These are phyloP conservation scores for Prorops nasuta DNA, from an alignment of 1,140 invertebrate genomes.

Conservation along the genomic window DNA sequence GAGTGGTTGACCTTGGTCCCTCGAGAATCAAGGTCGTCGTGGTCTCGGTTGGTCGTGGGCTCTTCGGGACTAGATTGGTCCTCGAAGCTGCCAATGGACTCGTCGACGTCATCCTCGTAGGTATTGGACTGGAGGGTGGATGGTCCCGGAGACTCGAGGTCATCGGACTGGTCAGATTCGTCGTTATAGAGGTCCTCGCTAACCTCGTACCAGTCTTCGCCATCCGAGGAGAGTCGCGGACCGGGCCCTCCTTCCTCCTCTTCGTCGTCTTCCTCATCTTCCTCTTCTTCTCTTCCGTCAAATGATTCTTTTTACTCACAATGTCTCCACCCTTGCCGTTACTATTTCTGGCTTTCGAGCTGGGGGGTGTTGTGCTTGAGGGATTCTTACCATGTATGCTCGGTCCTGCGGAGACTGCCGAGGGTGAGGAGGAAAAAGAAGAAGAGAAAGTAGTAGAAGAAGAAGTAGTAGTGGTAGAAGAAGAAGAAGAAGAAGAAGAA, in stretches of 20 bases:
- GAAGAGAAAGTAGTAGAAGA: neutral
- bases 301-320: slow-evolving; percentile 34
- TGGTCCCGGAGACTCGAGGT: no score
- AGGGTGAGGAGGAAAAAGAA: neutral
- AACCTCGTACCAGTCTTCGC: slow-evolving; percentile 8
- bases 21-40: no score
- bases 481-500: neutral
- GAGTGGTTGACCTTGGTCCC: slow-evolving; percentile 16
- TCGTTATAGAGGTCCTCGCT: slow-evolving; percentile 11
- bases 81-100: neutral
- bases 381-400: no score
- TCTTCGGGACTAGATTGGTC: neutral
- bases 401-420: no score
- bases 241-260: neutral
- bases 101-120: no score
- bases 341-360: slow-evolving; percentile 8
- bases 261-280: slow-evolving; percentile 19
- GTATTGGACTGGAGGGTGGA: no score
- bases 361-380: no score
- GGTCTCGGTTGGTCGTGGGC: no score
- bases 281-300: slow-evolving; percentile 31
- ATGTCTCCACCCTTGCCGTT: neutral
- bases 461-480: neutral
- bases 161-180: no score
- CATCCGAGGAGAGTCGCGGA: slow-evolving; percentile 13